Evolutionary conservation across 2,113 vertebrate genomes (phyloP).

Genomic region (Lonchura striata): DNA sequence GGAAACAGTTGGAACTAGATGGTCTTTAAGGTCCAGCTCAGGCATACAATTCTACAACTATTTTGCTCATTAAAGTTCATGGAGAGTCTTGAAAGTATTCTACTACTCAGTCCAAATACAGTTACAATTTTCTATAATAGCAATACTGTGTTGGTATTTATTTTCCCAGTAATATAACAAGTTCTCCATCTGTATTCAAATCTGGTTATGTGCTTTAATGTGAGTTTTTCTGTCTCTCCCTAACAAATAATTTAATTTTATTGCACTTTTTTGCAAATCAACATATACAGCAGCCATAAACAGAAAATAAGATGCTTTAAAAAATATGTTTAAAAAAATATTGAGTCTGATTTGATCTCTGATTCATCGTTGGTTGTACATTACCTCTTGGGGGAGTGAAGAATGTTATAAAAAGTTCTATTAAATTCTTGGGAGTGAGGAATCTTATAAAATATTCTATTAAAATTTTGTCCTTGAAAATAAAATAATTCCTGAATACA

Average conservation of each 20-base stretch:
- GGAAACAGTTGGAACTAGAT: neutral
- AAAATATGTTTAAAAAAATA: neutral
- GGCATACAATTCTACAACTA: neutral
- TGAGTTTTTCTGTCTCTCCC: neutral
- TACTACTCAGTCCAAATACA: neutral
- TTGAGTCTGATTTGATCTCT: neutral
- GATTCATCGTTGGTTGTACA: neutral
- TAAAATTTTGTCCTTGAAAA: neutral
- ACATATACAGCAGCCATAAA: neutral
- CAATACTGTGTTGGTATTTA: neutral
- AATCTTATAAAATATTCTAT: neutral
- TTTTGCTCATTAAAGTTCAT: neutral
- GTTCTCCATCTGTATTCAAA: neutral
- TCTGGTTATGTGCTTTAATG: neutral
- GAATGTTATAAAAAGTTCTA: neutral
- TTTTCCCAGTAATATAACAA: neutral
- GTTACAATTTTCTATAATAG: neutral
- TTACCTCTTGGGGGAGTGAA: neutral
- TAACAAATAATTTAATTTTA: neutral
- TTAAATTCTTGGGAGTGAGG: neutral
- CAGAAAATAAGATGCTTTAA: neutral
- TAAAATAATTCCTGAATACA: neutral
- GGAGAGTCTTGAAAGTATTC: neutral
- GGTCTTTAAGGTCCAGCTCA: neutral
- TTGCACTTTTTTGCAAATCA: neutral